phyloP scores from a whole-genome alignment of 2,797 vertebrate species.

The Aplochiton taeniatus region DNA sequence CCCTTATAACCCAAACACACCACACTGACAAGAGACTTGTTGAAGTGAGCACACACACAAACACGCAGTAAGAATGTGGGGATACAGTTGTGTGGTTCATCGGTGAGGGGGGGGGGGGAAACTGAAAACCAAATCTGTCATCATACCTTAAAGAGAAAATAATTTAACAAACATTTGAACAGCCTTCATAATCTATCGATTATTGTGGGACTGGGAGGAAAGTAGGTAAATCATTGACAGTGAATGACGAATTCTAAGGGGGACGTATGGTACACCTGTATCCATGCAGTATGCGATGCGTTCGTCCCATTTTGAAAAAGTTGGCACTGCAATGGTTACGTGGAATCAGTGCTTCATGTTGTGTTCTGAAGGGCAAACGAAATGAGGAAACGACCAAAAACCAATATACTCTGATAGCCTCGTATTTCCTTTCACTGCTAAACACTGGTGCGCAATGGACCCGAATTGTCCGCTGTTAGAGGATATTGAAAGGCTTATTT shows the following conservation, averaged over 20 bases:
- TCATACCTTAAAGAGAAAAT: not conserved
- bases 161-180: not conserved
- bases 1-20: conserved; percentile 78
- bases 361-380: conserved; percentile 73
- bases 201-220: conserved; percentile 7
- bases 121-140: not conserved
- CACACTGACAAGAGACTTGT: conserved; percentile 57
- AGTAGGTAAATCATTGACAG: conserved; percentile 45
- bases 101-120: not conserved
- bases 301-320: conserved; percentile 69
- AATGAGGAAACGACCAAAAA: conserved; percentile 61
- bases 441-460: not conserved
- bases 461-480: conserved; percentile 34
- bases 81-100: not conserved
- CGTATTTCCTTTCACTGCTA: conserved; percentile 7
- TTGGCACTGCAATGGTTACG: conserved; percentile 74
- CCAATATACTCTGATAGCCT: conserved; percentile 50
- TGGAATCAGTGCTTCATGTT: conserved; percentile 61
- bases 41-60: conserved; percentile 35
- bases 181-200: not conserved
- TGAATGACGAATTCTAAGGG: conserved; percentile 21
- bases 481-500: conserved; percentile 37
- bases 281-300: conserved; percentile 49
- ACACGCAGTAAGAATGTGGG: not conserved
- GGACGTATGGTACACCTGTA: conserved; percentile 68